Conservation (phyloP, 2,797 vertebrate genomes). For the Pseudomugil tenellus region DNA sequence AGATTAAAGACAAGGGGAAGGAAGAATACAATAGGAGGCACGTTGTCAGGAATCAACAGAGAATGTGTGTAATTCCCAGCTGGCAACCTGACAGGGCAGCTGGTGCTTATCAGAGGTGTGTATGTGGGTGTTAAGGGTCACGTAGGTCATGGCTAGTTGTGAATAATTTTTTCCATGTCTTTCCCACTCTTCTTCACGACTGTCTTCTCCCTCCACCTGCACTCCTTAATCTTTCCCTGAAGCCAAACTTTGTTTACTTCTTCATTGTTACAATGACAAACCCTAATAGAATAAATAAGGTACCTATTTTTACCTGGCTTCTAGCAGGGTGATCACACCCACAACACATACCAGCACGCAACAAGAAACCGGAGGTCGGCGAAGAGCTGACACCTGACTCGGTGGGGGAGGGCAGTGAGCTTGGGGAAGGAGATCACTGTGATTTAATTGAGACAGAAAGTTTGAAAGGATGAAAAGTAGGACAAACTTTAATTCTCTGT, state of each 20-base stretch:
- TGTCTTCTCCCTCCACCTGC: constrained; percentile 13
- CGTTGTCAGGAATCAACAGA: constrained; percentile 3
- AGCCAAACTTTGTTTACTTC: constrained; percentile 37
- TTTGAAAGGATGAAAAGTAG: constrained; percentile 17
- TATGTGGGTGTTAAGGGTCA: constrained; percentile 15
- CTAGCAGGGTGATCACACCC: constrained; percentile 48
- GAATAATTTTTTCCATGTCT: constrained; percentile 38
- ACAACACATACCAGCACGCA: constrained; percentile 26
- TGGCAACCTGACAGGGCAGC: constrained; percentile 30
- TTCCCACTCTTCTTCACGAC: constrained; percentile 35
- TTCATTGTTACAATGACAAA: constrained; percentile 65
- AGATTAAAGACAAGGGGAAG: neutral
- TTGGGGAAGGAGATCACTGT: constrained; percentile 39
- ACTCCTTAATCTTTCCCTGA: constrained; percentile 21
- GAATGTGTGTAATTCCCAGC: constrained; percentile 20
- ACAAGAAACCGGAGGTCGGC: constrained; percentile 18
- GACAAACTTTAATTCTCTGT: neutral
- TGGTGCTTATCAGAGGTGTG: constrained; percentile 36
- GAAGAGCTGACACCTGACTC: constrained; percentile 48
- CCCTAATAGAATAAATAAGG: constrained; percentile 72
- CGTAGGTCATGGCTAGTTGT: constrained; percentile 11
- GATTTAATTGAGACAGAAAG: constrained; percentile 54
- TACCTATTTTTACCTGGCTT: constrained; percentile 67
- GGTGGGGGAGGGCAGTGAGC: constrained; percentile 18
- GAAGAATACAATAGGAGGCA: neutral